These are phyloP conservation scores for Danaus chrysippus DNA, from an alignment of 2,888 invertebrate species.

Conservation along the genomic window DNA sequence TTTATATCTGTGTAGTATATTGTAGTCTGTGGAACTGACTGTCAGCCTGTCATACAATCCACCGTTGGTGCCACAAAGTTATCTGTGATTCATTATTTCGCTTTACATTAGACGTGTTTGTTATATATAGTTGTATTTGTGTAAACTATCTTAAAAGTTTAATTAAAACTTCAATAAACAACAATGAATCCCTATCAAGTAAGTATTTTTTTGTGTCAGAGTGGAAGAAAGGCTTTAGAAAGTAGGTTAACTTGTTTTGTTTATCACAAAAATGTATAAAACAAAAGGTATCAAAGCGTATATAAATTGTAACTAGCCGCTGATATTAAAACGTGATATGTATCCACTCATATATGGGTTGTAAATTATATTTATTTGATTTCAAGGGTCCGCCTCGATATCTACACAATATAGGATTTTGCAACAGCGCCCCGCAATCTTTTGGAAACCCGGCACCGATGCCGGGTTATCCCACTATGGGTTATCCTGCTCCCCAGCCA, in stretches of 20 bases:
- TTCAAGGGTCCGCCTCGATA: conserved; percentile 76
- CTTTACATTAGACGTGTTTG: too few species aligned
- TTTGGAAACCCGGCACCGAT: conserved; percentile 73
- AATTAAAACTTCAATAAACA: not conserved
- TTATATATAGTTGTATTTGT: too few species aligned
- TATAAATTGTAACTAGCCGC: not conserved
- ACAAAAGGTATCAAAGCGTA: conserved; percentile 8
- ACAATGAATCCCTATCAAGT: conserved; percentile 68
- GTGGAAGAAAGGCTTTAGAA: conserved; percentile 13
- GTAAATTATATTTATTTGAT: conserved; percentile 40
- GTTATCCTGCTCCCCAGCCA: conserved; percentile 60
- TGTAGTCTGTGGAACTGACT: too few species aligned
- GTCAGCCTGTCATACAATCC: too few species aligned
- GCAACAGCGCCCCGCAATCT: conserved; percentile 71
- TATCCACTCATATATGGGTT: conserved; percentile 4
- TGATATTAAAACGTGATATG: conserved; percentile 14
- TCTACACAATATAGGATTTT: conserved; percentile 71
- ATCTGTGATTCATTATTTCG: too few species aligned
- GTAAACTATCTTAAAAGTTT: not conserved
- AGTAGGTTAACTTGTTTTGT: conserved; percentile 51
- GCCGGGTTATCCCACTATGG: conserved; percentile 65
- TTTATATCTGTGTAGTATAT: too few species aligned
- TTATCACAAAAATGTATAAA: conserved; percentile 53
- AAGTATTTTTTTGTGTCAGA: conserved; percentile 34
- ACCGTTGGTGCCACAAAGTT: too few species aligned